These are phyloP conservation scores for Drosophila diplacantha DNA, from an alignment of 2,888 invertebrate genomes.

Conservation along the genomic window DNA sequence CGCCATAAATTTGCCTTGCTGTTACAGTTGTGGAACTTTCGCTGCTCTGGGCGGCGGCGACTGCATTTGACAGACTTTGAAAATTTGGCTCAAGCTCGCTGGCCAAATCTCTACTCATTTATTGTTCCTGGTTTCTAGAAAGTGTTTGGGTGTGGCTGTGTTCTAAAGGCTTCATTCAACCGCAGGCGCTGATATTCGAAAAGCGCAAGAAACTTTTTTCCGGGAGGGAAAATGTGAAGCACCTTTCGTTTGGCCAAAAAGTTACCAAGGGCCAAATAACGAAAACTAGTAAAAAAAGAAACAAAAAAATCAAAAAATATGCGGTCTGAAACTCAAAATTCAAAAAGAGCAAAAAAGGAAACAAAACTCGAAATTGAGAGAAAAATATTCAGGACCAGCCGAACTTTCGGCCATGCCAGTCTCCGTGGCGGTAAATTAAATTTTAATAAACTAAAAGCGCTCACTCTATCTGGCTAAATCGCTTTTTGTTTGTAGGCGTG, in stretches of 20 bases:
- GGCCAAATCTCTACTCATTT: slow-evolving; percentile 12
- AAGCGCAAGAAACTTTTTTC: slow-evolving; percentile 31
- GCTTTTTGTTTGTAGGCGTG: slow-evolving; percentile 47
- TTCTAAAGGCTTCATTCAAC: slow-evolving; percentile 36
- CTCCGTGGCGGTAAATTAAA: slow-evolving; percentile 34
- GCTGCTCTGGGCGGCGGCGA: neutral
- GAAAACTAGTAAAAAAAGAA: neutral
- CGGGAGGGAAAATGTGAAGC: slow-evolving; percentile 26
- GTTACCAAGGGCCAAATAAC: slow-evolving; percentile 23
- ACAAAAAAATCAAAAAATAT: slow-evolving; percentile 2
- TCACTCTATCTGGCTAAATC: slow-evolving; percentile 35
- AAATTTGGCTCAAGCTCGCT: slow-evolving; percentile 25
- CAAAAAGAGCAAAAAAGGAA: slow-evolving; percentile 10
- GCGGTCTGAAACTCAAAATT: slow-evolving; percentile 23
- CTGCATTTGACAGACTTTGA: slow-evolving; percentile 40
- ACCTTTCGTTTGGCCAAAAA: slow-evolving; percentile 31
- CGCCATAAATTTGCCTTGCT: slow-evolving; percentile 34
- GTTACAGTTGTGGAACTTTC: slow-evolving; percentile 26
- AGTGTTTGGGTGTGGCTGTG: neutral
- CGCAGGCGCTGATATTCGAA: slow-evolving; percentile 37
- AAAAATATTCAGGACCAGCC: slow-evolving; percentile 15
- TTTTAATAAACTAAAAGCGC: slow-evolving; percentile 44
- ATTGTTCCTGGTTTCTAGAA: neutral
- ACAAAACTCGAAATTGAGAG: slow-evolving; percentile 11
- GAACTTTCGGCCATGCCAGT: slow-evolving; percentile 19